Conservation (phyloP, 2,113 vertebrate species). For the Tychaedon coryphoeus region DNA sequence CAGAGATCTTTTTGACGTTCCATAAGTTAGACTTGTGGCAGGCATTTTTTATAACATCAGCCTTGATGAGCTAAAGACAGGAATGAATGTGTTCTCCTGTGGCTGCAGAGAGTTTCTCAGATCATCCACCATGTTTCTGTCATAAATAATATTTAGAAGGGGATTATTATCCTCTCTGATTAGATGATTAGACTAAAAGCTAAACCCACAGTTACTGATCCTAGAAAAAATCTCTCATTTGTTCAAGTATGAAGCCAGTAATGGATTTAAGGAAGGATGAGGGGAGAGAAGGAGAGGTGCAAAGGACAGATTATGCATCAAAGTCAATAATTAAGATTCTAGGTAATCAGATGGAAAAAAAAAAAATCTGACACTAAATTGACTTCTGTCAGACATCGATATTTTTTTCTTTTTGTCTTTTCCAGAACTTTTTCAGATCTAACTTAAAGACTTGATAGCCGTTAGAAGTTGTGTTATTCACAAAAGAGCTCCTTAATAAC, state of each 20-base stretch:
- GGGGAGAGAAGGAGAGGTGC: neutral
- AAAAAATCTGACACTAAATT: neutral
- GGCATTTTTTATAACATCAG: neutral
- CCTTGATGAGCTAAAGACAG: neutral
- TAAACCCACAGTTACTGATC: neutral
- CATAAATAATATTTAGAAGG: neutral
- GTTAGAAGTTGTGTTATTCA: neutral
- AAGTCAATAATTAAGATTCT: neutral
- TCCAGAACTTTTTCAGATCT: neutral
- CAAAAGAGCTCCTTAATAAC: neutral
- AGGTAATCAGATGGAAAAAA: neutral
- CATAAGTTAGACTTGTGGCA: neutral
- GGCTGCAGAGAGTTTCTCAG: neutral
- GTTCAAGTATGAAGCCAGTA: neutral
- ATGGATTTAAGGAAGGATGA: neutral
- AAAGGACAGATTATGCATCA: neutral
- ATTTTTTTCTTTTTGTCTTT: neutral
- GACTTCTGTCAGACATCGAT: neutral
- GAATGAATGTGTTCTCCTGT: rapidly evolving
- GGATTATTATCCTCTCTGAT: neutral
- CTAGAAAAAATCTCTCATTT: neutral
- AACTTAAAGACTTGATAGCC: neutral
- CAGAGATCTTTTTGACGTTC: neutral
- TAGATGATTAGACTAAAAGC: neutral
- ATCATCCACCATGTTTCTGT: neutral